Base-by-base conservation (phyloP, 2,113 vertebrate species). In the Haplochromis burtoni region DNA sequence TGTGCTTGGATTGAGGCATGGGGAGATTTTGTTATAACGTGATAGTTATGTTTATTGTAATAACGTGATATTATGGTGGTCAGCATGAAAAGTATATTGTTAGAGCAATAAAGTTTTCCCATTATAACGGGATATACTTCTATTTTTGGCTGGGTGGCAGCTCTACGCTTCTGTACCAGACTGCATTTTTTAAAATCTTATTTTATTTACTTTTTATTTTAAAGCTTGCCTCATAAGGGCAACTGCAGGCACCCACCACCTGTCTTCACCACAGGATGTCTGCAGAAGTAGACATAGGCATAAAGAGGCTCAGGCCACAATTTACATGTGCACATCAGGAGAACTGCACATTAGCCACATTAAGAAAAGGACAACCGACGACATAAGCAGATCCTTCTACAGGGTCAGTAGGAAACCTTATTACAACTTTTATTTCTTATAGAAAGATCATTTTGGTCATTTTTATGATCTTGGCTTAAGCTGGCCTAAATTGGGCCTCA, bases 61-160 rank as follows among this genome's bases (percentile, higher is more conserved):
- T 61, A 31, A 61, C 0, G 8, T 61, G 5, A 61, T 33, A 61
- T 33, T 61, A 33, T 33, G 29, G 16, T 19, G 59, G 0, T 33
- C 59, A 19, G 7, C 16, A 2, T 61, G 59, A 61, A 61, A 61
- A 61, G 59, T 61, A 61, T 61, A 61, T 31, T 61, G 29, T 61
- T 61, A 61, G 59, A 61, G 33, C 59, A 63, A 63, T 11, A 33
- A 63, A 4, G 4, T 63, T 63, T 63, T 63, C 29, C 59, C 59
- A 33, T 33, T 63, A 33, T 33, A 33, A 19, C 0, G 9, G 10
- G 59, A 33, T 33, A 63, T 63, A 1, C 29, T 26, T 26, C 54
- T 55, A 55, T 55, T 55, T 26, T 55, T 55, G 21, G 54, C 21
- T 55, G 54, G 54, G 54, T 55, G 0, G 29, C 29, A 61, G 57